Conservation (phyloP, 64 coral and sea anemone genomes). For the Exaiptasia diaphana region DNA sequence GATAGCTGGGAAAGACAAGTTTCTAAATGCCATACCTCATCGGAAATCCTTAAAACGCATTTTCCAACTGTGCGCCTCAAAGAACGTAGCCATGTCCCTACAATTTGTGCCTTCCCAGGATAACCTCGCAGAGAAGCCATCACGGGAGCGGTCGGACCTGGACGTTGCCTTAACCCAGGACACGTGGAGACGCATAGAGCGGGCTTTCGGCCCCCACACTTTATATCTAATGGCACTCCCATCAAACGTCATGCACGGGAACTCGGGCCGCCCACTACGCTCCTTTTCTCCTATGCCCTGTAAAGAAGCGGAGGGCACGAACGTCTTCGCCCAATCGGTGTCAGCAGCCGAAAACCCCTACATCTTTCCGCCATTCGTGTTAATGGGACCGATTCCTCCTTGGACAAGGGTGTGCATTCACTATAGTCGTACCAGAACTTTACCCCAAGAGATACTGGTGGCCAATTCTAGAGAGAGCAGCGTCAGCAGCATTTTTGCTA, state of each 20-base stretch:
- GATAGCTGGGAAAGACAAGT: constrained; percentile 22
- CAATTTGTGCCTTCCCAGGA: constrained; percentile 29
- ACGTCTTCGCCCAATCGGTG: constrained; percentile 25
- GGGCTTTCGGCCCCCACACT: constrained; percentile 42
- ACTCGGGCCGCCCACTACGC: neutral
- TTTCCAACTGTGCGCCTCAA: neutral
- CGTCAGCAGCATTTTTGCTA: neutral
- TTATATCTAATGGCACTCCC: constrained; percentile 51
- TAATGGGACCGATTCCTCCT: constrained; percentile 16
- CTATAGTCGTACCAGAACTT: constrained; percentile 22
- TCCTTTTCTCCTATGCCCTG: neutral
- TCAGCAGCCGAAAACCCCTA: constrained; percentile 3
- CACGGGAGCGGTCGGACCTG: neutral
- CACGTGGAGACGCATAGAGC: constrained; percentile 3
- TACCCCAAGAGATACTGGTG: constrained; percentile 5
- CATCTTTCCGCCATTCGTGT: constrained; percentile 32
- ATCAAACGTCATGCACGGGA: neutral
- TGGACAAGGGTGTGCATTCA: neutral
- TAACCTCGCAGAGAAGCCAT: constrained; percentile 43
- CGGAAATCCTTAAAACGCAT: neutral
- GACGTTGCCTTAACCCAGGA: neutral
- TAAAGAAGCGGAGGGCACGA: neutral
- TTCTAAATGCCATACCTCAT: neutral
- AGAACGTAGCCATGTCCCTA: neutral
- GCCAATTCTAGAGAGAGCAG: constrained; percentile 1